Base-by-base conservation (phyloP, 2,888 invertebrate species). In the Microplitis manilae region DNA sequence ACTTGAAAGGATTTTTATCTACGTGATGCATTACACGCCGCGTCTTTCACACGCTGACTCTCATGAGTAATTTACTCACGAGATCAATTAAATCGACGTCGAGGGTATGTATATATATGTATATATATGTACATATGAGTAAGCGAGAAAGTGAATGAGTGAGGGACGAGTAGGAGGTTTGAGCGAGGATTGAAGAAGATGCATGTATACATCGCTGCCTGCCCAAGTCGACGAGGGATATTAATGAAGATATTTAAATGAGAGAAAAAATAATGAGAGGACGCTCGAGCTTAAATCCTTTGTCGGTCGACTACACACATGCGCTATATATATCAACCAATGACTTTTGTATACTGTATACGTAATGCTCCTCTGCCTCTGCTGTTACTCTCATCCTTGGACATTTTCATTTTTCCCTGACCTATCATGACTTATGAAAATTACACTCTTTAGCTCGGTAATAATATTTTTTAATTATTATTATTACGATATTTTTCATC, bases 161-260 rank as follows among this genome's bases (percentile, higher is more conserved):
- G 20, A 17, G 59, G 59, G 68, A 59, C 65, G 73, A 67, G 20
- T 38, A 17, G 59, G 76, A 76, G 68, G 13, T 30, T 50, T 13
- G 9, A 50, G 50, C 13, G 9, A 13, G 50, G 50, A 50, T 50
- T 50, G 68, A 69, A 67, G 60, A 68, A 76, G 74, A 73, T 67
- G 69, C 65, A 77, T 73, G 80, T 74, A 76, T 79, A 77, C 82
- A 65, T 62, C 38, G 83, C 78, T 79, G 81, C 38, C 79, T 20
- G 79, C 5, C 40, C 61, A 71, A 78, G 81, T 82, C 76, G 82
- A 77, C 77, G 79, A 80, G 80, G 85, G 85, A 87, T 88, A 88
- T 89, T 89, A 89, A 89, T 88, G 87, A 89, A 89, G 88, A 89
- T 89, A 88, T 89, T 89, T 87, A 87, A 88, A 89, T 88, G 87